phyloP scores from a whole-genome alignment of 2,113 vertebrate species.

The Phyllostomus discolor region DNA sequence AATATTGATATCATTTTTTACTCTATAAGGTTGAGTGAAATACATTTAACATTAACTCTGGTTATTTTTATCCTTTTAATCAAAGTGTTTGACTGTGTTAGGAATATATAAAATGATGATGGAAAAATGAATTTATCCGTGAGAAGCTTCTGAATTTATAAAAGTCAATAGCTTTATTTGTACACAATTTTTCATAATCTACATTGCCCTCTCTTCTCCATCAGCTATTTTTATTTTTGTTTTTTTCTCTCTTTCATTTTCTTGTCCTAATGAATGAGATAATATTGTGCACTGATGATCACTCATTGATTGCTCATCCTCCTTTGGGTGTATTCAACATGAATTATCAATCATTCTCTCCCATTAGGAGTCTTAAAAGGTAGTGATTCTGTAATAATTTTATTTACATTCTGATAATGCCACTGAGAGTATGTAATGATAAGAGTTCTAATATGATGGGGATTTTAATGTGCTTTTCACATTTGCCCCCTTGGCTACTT shows the following conservation, averaged over 20 bases:
- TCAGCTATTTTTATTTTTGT: background rate
- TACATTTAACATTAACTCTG: background rate
- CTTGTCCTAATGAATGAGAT: background rate
- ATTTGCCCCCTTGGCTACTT: slow-evolving; percentile 44
- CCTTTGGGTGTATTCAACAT: background rate
- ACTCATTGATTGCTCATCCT: background rate
- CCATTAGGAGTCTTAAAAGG: background rate
- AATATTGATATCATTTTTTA: background rate
- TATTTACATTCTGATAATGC: background rate
- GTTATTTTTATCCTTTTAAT: background rate
- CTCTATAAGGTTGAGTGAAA: background rate
- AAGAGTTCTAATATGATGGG: background rate
- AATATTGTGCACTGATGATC: background rate
- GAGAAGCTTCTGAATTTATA: background rate
- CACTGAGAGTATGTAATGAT: background rate
- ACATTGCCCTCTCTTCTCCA: background rate
- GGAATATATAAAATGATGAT: background rate
- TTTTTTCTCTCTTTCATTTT: background rate
- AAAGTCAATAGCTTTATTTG: background rate
- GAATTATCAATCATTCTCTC: background rate
- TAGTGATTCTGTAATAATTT: background rate
- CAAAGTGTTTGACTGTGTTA: background rate
- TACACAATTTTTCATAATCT: background rate
- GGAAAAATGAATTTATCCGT: background rate
- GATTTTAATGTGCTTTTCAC: slow-evolving; percentile 24